A percentile compares a stretch with the other conserved stretches of the same genome.
Conservation (phyloP, 2,888 invertebrate species). For the Horisme vitalbata region DNA sequence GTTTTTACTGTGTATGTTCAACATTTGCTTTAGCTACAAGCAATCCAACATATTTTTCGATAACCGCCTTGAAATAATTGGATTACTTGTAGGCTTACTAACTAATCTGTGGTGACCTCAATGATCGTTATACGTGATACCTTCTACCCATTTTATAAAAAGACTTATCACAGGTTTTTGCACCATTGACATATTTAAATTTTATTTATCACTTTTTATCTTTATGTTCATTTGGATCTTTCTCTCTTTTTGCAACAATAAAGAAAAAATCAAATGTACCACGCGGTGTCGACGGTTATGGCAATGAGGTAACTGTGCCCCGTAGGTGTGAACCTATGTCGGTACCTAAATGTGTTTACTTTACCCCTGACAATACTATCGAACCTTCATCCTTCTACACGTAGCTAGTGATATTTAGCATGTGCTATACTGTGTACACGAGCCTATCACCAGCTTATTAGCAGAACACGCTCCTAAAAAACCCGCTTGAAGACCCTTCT, state of each 20-base stretch:
- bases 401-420: slow-evolving; percentile 54
- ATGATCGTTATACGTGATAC: slow-evolving; percentile 31
- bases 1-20: slow-evolving; percentile 11
- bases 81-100: slow-evolving; percentile 41
- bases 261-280: slow-evolving; percentile 96
- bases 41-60: slow-evolving; percentile 16
- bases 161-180: slow-evolving; percentile 50
- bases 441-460: slow-evolving; percentile 48
- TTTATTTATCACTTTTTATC: slow-evolving; percentile 50
- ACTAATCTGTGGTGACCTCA: slow-evolving; percentile 53
- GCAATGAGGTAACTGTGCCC: slow-evolving; percentile 91
- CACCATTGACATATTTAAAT: slow-evolving; percentile 43
- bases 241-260: slow-evolving; percentile 84
- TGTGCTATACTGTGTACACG: slow-evolving; percentile 40
- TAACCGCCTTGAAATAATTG: slow-evolving; percentile 29
- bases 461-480: slow-evolving; percentile 35
- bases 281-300: slow-evolving; percentile 96
- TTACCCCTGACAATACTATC: slow-evolving; percentile 45
- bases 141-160: slow-evolving; percentile 25
- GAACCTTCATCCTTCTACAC: slow-evolving; percentile 54
- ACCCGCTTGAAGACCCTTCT: slow-evolving; percentile 36
- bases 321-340: slow-evolving; percentile 71
- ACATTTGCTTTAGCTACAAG: slow-evolving; percentile 22
- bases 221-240: slow-evolving; percentile 79
- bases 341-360: slow-evolving; percentile 53